Evolutionary conservation across 2,113 vertebrate species (phyloP).

Genomic region (Lampris megalopsis): DNA sequence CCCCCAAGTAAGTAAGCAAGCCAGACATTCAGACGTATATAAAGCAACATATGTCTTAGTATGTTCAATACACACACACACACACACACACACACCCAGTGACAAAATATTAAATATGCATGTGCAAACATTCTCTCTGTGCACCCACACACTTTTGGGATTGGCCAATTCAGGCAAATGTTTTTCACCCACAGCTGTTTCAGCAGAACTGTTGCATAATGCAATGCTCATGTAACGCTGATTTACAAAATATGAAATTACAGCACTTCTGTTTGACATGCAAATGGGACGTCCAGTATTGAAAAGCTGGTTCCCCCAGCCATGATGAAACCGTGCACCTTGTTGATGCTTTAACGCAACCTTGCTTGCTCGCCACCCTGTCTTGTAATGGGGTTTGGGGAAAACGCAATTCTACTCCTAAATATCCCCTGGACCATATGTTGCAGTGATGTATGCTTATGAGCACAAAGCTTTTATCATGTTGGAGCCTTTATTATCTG

Average conservation of each 20-base stretch:
- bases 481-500: no score
- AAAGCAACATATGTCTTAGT: neutral
- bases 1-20: constrained; percentile 90
- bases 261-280: constrained; percentile 47
- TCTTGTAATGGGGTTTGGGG: constrained; percentile 13
- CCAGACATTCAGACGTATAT: neutral
- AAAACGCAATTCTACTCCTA: neutral
- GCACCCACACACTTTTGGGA: neutral
- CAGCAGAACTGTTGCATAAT: constrained; percentile 32
- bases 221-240: constrained; percentile 29
- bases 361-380: constrained; percentile 2
- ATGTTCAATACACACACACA: neutral
- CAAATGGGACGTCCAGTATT: constrained; percentile 59
- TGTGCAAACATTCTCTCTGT: no score
- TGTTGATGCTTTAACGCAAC: constrained; percentile 30
- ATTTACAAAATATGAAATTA: constrained; percentile 46
- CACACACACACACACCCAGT: neutral
- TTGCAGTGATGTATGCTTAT: neutral
- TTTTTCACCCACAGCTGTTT: constrained; percentile 5
- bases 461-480: constrained; percentile 2
- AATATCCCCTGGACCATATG: constrained; percentile 6
- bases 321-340: constrained; percentile 45
- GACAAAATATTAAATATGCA: no score
- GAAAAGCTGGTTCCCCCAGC: constrained; percentile 29
- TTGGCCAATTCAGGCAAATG: constrained; percentile 12